Conservation (phyloP, 2,113 vertebrate genomes). For the Empidonax alnorum region DNA sequence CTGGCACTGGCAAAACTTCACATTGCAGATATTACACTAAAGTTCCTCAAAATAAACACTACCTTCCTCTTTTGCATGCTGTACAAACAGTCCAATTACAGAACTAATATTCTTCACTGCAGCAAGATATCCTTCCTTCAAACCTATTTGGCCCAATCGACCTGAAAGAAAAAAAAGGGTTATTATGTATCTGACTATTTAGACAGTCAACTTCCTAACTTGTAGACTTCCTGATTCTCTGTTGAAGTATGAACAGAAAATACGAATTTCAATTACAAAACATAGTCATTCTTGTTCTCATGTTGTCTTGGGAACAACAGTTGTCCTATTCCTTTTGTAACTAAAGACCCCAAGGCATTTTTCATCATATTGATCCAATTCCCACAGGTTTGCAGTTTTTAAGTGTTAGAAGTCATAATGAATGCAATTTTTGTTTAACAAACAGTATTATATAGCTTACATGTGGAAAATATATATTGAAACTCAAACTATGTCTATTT, state of each 20-base stretch:
- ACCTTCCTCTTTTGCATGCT: slow-evolving; percentile 90
- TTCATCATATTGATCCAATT: neutral
- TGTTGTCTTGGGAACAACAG: neutral
- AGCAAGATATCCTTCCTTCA: slow-evolving; percentile 83
- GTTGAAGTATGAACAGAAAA: neutral
- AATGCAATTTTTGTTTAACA: neutral
- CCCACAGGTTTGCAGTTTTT: neutral
- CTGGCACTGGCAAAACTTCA: neutral
- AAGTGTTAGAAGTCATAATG: neutral
- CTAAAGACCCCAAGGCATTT: neutral
- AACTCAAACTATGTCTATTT: neutral
- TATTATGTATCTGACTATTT: neutral
- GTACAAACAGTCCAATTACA: slow-evolving; percentile 87
- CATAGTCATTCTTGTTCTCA: neutral
- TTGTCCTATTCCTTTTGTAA: neutral
- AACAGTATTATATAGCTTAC: neutral
- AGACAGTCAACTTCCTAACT: neutral
- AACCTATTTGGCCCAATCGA: slow-evolving; percentile 87
- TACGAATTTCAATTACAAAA: neutral
- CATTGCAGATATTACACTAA: neutral
- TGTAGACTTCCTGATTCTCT: neutral
- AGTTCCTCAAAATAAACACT: slow-evolving; percentile 8
- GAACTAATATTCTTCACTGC: slow-evolving; percentile 86
- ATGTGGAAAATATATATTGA: neutral
- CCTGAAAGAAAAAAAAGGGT: slow-evolving; percentile 74